Evolutionary conservation across 2,797 vertebrate species (phyloP).

Genomic region (Falco berigora): DNA sequence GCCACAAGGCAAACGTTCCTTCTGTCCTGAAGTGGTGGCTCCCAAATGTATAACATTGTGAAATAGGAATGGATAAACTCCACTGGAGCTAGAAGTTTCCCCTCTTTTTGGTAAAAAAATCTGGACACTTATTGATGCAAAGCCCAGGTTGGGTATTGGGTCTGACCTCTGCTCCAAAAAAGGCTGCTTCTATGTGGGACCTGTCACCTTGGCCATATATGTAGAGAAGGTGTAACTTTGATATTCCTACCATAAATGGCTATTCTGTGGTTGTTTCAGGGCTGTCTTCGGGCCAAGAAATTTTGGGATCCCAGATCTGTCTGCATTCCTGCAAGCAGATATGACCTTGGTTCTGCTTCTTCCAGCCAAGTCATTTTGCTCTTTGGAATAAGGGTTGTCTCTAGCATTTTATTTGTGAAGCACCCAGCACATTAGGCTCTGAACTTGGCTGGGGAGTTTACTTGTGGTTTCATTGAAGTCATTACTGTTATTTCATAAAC

Average conservation of each 20-base stretch:
- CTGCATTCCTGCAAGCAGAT: constrained; percentile 2
- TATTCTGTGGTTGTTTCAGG: not conserved
- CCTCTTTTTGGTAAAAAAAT: not conserved
- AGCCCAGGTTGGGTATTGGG: not conserved
- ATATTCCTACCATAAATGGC: not conserved
- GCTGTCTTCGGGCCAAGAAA: not conserved
- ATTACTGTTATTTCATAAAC: not conserved
- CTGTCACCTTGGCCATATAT: not conserved
- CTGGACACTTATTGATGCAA: not conserved
- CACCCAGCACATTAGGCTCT: not conserved
- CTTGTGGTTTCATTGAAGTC: not conserved
- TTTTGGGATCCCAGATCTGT: not conserved
- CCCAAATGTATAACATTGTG: not conserved
- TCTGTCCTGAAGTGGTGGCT: not conserved
- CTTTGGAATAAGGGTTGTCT: not conserved
- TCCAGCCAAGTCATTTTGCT: not conserved
- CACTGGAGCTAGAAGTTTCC: not conserved
- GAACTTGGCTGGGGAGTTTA: not conserved
- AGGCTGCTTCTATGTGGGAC: not conserved
- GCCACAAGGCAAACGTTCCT: not conserved
- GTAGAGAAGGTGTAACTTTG: not conserved
- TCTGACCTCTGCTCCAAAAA: not conserved
- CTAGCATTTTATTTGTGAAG: not conserved
- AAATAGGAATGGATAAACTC: not conserved
- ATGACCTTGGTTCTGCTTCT: not conserved